Evolutionary conservation across 2,888 invertebrate species (phyloP), one percentile per base, ranked within the genome.

Genomic region (Agrochola lota): DNA sequence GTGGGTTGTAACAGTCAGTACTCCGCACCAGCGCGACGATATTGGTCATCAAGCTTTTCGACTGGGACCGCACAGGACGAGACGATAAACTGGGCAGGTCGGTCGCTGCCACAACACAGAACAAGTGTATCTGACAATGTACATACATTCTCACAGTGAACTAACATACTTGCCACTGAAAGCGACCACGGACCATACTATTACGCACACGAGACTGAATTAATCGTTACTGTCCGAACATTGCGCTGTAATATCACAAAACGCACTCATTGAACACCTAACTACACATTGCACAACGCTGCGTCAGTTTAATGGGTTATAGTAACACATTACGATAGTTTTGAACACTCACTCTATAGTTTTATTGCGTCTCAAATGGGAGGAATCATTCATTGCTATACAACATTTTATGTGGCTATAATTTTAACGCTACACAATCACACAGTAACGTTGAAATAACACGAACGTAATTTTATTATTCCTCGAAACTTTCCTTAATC

Each of bases 51-150:
- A 97, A 97, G 94, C 97, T 99, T 91, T 98, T 97, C 97, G 99
- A 99, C 97, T 98, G 99, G 98, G 99, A 99, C 97, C 98, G 98
- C 92, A 98, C 98, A 90, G 98, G 98, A 93, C 98, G 98, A 94
- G 99, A 99, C 97, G 99, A 99, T 97, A 98, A 98, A 91, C 98
- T 99, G 91, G 99, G 99, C 97, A 99, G 99, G 98, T 98, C 97
- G 96, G 97, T 95, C 90, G 83, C 88, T 85, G 90, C 85, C 87
- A 76, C 83, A 71, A 64, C 68, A 71, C 74, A 66, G 77, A 63
- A 77, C 78, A 80, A 83, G 49, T 80, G 74, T 81, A 80, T 81
- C 81, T 85, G 81, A 80, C 78, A 62, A 84, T 85, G 79, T 87
- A 82, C 83, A 89, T 81, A 85, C 82, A 77, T 78, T 73, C 87